Evolutionary conservation across 92 coral and sea anemone genomes (phyloP).

Genomic region (Virgularia gustaviana): DNA sequence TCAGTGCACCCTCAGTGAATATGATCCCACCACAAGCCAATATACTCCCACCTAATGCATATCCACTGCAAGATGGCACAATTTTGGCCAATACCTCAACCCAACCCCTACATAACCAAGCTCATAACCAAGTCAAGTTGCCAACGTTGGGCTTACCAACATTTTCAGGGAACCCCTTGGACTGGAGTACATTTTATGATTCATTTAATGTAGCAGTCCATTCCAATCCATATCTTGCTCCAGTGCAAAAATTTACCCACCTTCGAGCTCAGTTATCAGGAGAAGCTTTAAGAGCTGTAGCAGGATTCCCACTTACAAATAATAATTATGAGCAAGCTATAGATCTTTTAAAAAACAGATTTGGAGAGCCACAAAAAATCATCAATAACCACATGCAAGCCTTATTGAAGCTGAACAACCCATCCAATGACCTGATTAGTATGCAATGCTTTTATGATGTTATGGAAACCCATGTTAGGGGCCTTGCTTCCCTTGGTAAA

Average conservation of each 20-base stretch:
- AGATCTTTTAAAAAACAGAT: slow-evolving; percentile 13
- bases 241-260: slow-evolving; percentile 32
- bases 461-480: slow-evolving; percentile 25
- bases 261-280: slow-evolving; percentile 36
- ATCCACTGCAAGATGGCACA: too few relatives aligned
- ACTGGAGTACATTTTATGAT: slow-evolving; percentile 44
- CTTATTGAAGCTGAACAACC: slow-evolving; percentile 1
- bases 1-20: too few relatives aligned
- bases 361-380: slow-evolving; percentile 21
- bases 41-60: too few relatives aligned
- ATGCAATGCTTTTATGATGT: slow-evolving; percentile 25
- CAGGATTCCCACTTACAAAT: slow-evolving; percentile 27
- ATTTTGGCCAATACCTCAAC: too few relatives aligned
- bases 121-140: too few relatives aligned
- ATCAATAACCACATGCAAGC: slow-evolving; percentile 23
- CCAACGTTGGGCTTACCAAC: too few relatives aligned
- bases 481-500: too few relatives aligned
- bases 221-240: slow-evolving; percentile 15
- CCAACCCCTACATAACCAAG: too few relatives aligned
- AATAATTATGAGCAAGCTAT: slow-evolving; percentile 30
- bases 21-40: too few relatives aligned
- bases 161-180: too few relatives aligned
- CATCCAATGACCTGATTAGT: slow-evolving; percentile 9
- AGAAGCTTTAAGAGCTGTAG: slow-evolving; percentile 32
- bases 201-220: slow-evolving; percentile 36